Evolutionary conservation across 2,797 vertebrate species (phyloP), one percentile per base, ranked within the genome.

Genomic region (Phoxinus dragarum): DNA sequence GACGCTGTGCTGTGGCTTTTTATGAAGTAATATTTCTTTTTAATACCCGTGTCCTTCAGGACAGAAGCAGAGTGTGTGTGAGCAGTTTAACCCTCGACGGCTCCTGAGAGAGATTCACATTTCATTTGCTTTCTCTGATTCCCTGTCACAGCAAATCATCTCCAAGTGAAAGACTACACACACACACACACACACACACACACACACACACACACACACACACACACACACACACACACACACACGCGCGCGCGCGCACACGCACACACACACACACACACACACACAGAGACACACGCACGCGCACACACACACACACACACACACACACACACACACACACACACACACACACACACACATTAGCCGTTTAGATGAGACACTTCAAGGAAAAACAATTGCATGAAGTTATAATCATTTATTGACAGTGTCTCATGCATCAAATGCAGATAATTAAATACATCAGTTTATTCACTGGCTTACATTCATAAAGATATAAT

Each of bases 11-110:
- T 85, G 81, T 40, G 52, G 86, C 68, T 36, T 93, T 94, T 95
- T 93, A 94, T 94, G 91, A 94, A 93, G 91, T 93, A 89, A 93
- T 94, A 92, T 93, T 92, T 95, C 91, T 94, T 92, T 93, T 94
- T 93, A 94, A 94, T 93, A 92, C 82, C 52, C 82, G 82, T 79
- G 59, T 79, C 92, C 90, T 90, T 88, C 71, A 89, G 91, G 90
- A 90, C 80, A 92, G 89, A 91, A 87, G 80, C 91, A 88, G 79
- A 88, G 88, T 87, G 88, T 87, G 88, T 87, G 90, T 89, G 90
- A 90, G 89, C 83, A 90, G 89, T 92, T 95, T 92, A 94, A 93
- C 92, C 92, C 88, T 85, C 27, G 12, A 64, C n/a, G 14, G 59
- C 59, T 64, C 88, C 85, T 67, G 86, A 89, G 92, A 92, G 72